phyloP scores from a whole-genome alignment of 2,797 vertebrate species.

The Hybognathus amarus region DNA sequence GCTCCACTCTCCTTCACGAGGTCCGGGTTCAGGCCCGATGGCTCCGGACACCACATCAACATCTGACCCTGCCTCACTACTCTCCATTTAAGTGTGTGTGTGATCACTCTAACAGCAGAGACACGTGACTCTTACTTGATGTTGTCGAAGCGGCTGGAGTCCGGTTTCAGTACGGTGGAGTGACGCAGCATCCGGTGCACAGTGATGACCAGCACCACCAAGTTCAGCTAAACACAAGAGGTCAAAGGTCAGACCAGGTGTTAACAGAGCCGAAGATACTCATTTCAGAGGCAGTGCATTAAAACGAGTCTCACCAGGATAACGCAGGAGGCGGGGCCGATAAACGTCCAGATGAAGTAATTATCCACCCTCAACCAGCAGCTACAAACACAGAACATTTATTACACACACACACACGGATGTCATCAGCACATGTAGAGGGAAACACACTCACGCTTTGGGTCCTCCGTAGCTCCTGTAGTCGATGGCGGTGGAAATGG shows the following conservation, averaged over 20 bases:
- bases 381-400: slow-evolving; percentile 65
- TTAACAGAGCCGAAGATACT: not conserved
- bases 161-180: slow-evolving; percentile 88
- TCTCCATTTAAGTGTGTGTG: no score
- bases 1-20: no score
- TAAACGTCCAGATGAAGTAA: slow-evolving; percentile 94
- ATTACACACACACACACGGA: not conserved
- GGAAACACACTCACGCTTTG: slow-evolving; percentile 74
- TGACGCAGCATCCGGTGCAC: slow-evolving; percentile 91
- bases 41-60: no score
- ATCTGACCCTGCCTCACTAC: no score
- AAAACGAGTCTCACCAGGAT: slow-evolving; percentile 81
- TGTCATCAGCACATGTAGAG: not conserved
- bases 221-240: slow-evolving; percentile 79
- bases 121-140: slow-evolving; percentile 80
- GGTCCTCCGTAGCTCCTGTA: slow-evolving; percentile 87
- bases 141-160: slow-evolving; percentile 92
- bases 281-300: not conserved
- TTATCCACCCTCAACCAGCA: slow-evolving; percentile 93
- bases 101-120: no score
- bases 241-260: not conserved
- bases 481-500: slow-evolving; percentile 90
- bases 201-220: slow-evolving; percentile 89
- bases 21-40: no score
- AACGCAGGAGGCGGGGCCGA: slow-evolving; percentile 87